phyloP scores from a whole-genome alignment of 1,140 invertebrate species.

The Calycopis cecrops region DNA sequence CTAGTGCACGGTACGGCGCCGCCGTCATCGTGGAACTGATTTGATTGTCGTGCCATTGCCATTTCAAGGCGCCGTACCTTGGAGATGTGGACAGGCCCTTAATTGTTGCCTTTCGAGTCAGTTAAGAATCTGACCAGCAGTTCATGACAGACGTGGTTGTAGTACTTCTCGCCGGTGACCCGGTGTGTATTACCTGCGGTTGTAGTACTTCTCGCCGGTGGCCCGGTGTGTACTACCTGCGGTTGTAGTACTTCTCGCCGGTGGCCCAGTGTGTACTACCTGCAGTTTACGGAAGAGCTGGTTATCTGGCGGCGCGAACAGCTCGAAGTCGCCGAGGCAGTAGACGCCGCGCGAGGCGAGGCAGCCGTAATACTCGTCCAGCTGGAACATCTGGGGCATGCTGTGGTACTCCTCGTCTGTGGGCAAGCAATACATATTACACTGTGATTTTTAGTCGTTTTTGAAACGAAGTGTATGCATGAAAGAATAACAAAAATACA shows the following conservation, averaged over 20 bases:
- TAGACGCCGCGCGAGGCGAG: conserved; percentile 33
- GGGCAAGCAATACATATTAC: background rate
- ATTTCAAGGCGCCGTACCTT: too few species aligned
- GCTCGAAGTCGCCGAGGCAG: conserved; percentile 60
- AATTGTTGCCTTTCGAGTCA: too few species aligned
- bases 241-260: background rate
- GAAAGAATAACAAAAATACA: too few species aligned
- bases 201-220: background rate
- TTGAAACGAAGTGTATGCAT: too few species aligned
- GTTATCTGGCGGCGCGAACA: conserved; percentile 25
- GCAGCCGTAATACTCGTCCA: conserved; percentile 23
- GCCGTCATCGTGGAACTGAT: too few species aligned
- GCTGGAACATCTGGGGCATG: conserved; percentile 19
- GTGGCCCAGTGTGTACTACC: conserved; percentile 24
- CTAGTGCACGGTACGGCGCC: too few species aligned
- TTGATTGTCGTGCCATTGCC: too few species aligned
- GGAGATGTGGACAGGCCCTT: too few species aligned
- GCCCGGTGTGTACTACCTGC: too few species aligned
- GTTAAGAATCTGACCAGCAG: too few species aligned
- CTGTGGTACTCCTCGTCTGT: conserved; percentile 23
- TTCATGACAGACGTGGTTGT: too few species aligned
- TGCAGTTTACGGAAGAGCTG: conserved; percentile 39
- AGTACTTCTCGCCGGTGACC: too few species aligned
- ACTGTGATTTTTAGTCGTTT: background rate
- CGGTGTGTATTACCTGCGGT: conserved; percentile 24